Evolutionary conservation across 2,113 vertebrate genomes (phyloP).

Genomic region (Lasiurus cinereus): DNA sequence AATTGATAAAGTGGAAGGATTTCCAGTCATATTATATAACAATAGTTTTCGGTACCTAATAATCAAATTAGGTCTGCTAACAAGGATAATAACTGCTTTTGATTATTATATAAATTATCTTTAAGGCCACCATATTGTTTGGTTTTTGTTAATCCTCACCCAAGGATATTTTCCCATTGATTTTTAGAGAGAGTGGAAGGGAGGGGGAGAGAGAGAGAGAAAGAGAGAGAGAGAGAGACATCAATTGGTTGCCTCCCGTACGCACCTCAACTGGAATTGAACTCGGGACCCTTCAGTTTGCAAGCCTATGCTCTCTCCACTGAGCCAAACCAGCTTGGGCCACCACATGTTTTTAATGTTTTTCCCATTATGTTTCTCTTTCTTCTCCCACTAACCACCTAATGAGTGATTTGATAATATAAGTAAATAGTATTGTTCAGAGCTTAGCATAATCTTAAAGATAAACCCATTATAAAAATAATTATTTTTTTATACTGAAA

Average conservation of each 20-base stretch:
- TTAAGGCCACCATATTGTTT: not conserved
- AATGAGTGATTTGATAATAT: slow-evolving; percentile 1
- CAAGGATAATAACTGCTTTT: not conserved
- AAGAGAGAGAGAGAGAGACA: not conserved
- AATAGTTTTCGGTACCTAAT: not conserved
- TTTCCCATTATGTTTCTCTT: not conserved
- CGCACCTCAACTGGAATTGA: too few relatives aligned
- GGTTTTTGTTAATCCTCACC: not conserved
- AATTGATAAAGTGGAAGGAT: not conserved
- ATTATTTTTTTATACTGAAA: slow-evolving; percentile 23
- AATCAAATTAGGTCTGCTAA: not conserved
- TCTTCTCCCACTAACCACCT: not conserved
- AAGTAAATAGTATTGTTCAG: not conserved
- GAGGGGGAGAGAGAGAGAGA: not conserved
- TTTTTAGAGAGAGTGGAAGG: not conserved
- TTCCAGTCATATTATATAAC: not conserved
- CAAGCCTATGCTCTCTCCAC: too few relatives aligned
- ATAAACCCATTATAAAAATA: slow-evolving; percentile 21
- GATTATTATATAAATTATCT: slow-evolving; percentile 3
- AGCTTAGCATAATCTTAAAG: not conserved
- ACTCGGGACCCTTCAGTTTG: too few relatives aligned
- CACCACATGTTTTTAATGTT: not conserved
- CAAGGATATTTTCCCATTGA: not conserved
- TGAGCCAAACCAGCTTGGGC: not conserved
- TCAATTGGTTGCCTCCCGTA: not conserved